A percentile compares a stretch with the other conserved stretches of the same genome.
Evolutionary conservation across 2,888 invertebrate species (phyloP).

Genomic region (Hydroisotoma schaefferi): DNA sequence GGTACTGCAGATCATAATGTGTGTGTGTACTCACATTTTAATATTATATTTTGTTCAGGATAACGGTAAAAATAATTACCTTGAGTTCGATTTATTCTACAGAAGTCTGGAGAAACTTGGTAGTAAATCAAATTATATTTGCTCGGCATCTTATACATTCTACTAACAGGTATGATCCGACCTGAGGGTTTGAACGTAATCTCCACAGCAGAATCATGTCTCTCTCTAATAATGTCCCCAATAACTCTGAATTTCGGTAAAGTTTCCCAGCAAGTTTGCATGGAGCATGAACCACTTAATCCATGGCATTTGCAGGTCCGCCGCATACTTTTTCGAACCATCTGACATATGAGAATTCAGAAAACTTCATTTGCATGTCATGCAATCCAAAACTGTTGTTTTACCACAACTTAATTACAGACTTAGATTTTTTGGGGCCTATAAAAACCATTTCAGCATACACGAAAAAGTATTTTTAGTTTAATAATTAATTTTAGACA

Average conservation of each 20-base stretch:
- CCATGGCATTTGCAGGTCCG: constrained; percentile 84
- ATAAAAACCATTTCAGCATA: too few species aligned
- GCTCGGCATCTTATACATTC: constrained; percentile 73
- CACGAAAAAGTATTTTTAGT: too few species aligned
- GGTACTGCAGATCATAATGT: too few species aligned
- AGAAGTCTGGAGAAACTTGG: constrained; percentile 88
- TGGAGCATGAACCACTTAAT: constrained; percentile 82
- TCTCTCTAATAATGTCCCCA: constrained; percentile 73
- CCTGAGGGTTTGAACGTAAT: constrained; percentile 88
- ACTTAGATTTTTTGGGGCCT: too few species aligned
- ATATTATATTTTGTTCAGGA: too few species aligned
- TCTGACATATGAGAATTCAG: too few species aligned
- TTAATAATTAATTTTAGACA: too few species aligned
- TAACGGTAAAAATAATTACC: constrained; percentile 30
- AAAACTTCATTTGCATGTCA: too few species aligned
- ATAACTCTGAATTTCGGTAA: constrained; percentile 83
- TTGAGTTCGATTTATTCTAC: constrained; percentile 56
- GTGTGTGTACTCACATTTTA: too few species aligned
- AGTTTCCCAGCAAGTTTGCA: constrained; percentile 84
- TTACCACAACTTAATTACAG: too few species aligned
- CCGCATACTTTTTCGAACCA: constrained; percentile 15
- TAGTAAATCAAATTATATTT: constrained; percentile 81
- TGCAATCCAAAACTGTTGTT: too few species aligned
- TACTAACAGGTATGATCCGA: constrained; percentile 77
- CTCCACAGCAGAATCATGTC: constrained; percentile 84